Evolutionary conservation across 1,140 invertebrate genomes (phyloP).

Genomic region (Riptortus pedestris): DNA sequence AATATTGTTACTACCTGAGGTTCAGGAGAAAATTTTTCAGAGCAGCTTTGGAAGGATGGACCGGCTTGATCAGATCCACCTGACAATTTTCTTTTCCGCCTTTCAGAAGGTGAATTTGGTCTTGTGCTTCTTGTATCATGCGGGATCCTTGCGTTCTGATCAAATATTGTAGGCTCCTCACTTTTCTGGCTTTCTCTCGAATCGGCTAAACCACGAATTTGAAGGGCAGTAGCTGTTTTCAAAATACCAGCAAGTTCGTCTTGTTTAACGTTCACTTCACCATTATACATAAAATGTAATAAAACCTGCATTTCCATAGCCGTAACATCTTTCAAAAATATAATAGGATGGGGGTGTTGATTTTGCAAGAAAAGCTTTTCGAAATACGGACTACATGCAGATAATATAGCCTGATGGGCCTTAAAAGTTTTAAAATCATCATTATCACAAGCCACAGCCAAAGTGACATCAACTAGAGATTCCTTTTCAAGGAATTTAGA

Average conservation of each 20-base stretch:
- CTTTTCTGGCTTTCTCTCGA: conserved; percentile 25
- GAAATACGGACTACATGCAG: conserved; percentile 89
- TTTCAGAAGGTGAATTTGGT: conserved; percentile 28
- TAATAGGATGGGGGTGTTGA: conserved; percentile 81
- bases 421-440: conserved; percentile 54
- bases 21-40: conserved; percentile 26
- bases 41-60: conserved; percentile 9
- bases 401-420: conserved; percentile 85
- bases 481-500: conserved; percentile 74
- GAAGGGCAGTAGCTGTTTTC: conserved; percentile 80
- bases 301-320: conserved; percentile 76
- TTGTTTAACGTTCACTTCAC: conserved; percentile 79
- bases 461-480: conserved; percentile 80
- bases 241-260: conserved; percentile 77
- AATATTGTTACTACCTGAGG: no score
- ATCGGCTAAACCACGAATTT: conserved; percentile 64
- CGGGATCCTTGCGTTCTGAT: conserved; percentile 18
- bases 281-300: conserved; percentile 84
- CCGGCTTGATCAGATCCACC: conserved; percentile 26
- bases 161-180: conserved; percentile 13
- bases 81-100: conserved; percentile 30
- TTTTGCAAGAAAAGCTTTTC: conserved; percentile 86
- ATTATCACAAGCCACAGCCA: conserved; percentile 71
- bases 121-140: conserved; percentile 15
- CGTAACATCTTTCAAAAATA: conserved; percentile 81